Conservation (phyloP, 2,888 invertebrate genomes). For the Eucera pruinosa region DNA sequence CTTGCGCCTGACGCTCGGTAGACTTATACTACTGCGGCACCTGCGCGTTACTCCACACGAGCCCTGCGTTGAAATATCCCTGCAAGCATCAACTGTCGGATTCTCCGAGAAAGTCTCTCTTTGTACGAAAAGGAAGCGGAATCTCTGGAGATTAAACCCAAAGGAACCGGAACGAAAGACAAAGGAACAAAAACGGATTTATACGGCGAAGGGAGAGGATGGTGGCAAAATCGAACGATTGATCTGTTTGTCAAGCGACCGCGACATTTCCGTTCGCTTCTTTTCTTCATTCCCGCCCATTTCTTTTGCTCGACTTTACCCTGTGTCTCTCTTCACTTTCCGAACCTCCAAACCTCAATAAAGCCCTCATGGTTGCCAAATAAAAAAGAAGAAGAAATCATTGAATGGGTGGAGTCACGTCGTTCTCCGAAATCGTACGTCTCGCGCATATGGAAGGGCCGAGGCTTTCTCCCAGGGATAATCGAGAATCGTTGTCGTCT, state of each 20-base stretch:
- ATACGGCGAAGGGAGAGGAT: not conserved
- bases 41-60: not conserved
- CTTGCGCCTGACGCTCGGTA: not conserved
- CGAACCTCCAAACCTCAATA: conserved; percentile 40
- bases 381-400: not conserved
- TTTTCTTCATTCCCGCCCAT: conserved; percentile 26
- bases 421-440: conserved; percentile 58
- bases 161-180: not conserved
- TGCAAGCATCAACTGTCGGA: not conserved
- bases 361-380: conserved; percentile 51
- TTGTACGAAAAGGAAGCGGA: not conserved
- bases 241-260: conserved; percentile 43
- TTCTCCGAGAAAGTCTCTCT: not conserved
- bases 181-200: conserved; percentile 19
- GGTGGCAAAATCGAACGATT: conserved; percentile 35
- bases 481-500: conserved; percentile 73
- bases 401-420: conserved; percentile 63
- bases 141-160: conserved; percentile 22
- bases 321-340: not conserved
- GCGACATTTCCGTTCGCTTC: conserved; percentile 44
- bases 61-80: conserved; percentile 21
- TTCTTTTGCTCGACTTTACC: not conserved
- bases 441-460: conserved; percentile 69
- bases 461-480: conserved; percentile 61
- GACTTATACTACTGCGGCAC: conserved; percentile 5